phyloP scores from a whole-genome alignment of 2,113 vertebrate species.

The Eptesicus fuscus region DNA sequence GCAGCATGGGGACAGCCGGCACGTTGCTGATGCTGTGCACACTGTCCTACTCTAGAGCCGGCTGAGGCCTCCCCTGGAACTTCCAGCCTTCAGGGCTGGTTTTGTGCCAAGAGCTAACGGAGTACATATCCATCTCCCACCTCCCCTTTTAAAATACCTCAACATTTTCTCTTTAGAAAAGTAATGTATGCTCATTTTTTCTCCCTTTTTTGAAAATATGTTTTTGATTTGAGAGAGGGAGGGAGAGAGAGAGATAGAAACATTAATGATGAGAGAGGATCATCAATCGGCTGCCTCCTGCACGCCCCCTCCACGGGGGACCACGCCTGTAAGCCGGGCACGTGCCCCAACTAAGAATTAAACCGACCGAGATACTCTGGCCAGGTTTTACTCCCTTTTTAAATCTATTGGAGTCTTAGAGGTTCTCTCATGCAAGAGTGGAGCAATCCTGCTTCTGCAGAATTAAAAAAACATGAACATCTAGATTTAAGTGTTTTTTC shows the following conservation, averaged over 20 bases:
- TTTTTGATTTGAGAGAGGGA: too few species aligned
- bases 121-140: neutral
- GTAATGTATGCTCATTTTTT: neutral
- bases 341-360: too few species aligned
- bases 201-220: too few species aligned
- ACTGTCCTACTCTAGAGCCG: neutral
- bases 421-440: neutral
- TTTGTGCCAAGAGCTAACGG: neutral
- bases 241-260: too few species aligned
- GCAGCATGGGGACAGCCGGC: neutral
- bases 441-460: neutral
- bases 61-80: neutral
- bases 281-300: too few species aligned
- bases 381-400: neutral
- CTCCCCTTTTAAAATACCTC: neutral
- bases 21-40: neutral
- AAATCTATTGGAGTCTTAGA: neutral
- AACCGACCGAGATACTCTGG: too few species aligned
- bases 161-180: neutral
- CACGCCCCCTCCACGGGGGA: too few species aligned
- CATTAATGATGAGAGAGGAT: too few species aligned
- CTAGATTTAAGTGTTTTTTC: neutral
- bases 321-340: too few species aligned
- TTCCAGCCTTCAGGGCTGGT: neutral
- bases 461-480: neutral